These are phyloP conservation scores for Rhagoletis pomonella DNA, from an alignment of 1,140 invertebrate species.

Conservation along the genomic window DNA sequence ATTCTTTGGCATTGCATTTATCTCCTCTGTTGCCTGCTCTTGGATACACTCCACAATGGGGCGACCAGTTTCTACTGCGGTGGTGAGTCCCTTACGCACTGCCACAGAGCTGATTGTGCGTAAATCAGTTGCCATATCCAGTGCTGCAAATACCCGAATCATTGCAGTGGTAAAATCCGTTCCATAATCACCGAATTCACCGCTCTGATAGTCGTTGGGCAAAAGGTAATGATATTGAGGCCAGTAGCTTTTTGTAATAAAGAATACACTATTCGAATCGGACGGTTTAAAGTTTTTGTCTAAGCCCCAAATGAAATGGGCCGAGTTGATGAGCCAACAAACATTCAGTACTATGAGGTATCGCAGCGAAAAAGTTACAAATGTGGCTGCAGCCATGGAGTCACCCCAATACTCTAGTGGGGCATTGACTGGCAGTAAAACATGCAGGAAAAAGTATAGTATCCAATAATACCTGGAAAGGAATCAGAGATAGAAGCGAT, in stretches of 20 bases:
- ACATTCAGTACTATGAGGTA: slow-evolving; percentile 78
- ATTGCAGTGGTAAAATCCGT: slow-evolving; percentile 79
- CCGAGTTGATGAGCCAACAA: slow-evolving; percentile 83
- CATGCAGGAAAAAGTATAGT: slow-evolving; percentile 79
- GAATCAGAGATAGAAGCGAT: slow-evolving; percentile 23
- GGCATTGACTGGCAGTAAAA: slow-evolving; percentile 83
- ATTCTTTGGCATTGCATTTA: slow-evolving; percentile 73
- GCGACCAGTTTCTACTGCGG: slow-evolving; percentile 75
- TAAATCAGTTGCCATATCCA: slow-evolving; percentile 79
- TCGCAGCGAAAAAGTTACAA: slow-evolving; percentile 81
- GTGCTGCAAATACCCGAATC: slow-evolving; percentile 80
- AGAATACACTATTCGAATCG: slow-evolving; percentile 83
- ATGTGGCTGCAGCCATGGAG: slow-evolving; percentile 77
- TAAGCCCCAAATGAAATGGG: slow-evolving; percentile 82
- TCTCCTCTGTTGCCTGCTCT: slow-evolving; percentile 70
- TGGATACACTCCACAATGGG: slow-evolving; percentile 77
- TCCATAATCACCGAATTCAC: slow-evolving; percentile 84
- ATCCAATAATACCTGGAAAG: slow-evolving; percentile 81
- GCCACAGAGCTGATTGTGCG: slow-evolving; percentile 78
- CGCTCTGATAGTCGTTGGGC: slow-evolving; percentile 85
- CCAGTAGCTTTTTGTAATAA: slow-evolving; percentile 84
- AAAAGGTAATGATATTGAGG: slow-evolving; percentile 85
- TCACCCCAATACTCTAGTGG: slow-evolving; percentile 86
- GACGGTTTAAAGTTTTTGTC: slow-evolving; percentile 82
- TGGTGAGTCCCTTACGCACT: slow-evolving; percentile 78